Evolutionary conservation across 1,140 invertebrate species (phyloP).

Genomic region (Mya arenaria): DNA sequence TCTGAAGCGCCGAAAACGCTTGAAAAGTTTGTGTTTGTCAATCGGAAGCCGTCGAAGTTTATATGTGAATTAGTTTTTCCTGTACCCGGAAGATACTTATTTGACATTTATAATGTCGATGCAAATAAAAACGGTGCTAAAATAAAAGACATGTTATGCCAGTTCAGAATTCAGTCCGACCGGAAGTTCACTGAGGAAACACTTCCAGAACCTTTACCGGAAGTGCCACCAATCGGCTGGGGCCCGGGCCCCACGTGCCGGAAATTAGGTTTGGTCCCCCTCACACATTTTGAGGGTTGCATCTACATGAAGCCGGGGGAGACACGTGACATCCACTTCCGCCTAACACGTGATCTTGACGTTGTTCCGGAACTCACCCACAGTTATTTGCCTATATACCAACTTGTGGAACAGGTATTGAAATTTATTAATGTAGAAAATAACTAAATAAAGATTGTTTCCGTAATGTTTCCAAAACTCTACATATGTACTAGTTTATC

Average conservation of each 20-base stretch:
- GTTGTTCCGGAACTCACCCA: conserved; percentile 25
- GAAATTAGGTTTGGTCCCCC: conserved; percentile 29
- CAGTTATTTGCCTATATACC: conserved; percentile 44
- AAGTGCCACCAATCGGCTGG: conserved; percentile 40
- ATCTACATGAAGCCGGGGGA: conserved; percentile 45
- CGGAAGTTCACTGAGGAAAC: conserved; percentile 19
- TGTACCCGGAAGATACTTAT: conserved; percentile 28
- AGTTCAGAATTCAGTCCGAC: conserved; percentile 45
- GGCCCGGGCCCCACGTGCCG: conserved; percentile 41
- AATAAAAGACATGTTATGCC: conserved; percentile 22
- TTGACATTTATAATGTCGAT: conserved; percentile 29
- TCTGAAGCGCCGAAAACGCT: neutral
- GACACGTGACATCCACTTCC: conserved; percentile 35
- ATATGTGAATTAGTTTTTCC: conserved; percentile 25
- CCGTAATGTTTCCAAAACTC: no score
- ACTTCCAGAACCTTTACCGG: conserved; percentile 39
- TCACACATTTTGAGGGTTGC: conserved; percentile 41
- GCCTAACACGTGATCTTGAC: conserved; percentile 23
- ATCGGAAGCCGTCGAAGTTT: conserved; percentile 46
- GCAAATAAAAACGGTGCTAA: neutral
- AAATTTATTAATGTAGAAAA: no score
- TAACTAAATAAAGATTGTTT: no score
- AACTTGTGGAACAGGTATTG: conserved; percentile 53
- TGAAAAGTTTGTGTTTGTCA: conserved; percentile 48
- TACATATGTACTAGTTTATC: no score